Base-by-base conservation (phyloP, 2,113 vertebrate genomes). In the Arothron firmamentum region DNA sequence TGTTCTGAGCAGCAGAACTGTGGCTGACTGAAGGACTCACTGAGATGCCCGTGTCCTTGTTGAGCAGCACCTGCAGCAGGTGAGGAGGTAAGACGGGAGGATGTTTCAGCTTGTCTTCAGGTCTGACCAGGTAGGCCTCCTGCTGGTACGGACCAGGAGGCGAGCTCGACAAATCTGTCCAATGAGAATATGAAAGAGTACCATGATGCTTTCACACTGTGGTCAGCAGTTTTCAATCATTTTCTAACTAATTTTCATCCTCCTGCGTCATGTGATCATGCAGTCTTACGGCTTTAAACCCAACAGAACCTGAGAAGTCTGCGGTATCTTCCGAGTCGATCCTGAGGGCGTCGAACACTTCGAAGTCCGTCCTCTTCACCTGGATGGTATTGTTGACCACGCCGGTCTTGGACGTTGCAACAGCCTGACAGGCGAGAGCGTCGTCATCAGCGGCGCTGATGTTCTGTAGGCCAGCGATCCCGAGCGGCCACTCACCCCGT, bases 341-440 rank as follows among this genome's bases (percentile, higher is more conserved):
- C 90, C 93, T 94, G 84, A 99, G 92, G 51, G 97, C 96, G 72
- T 99, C 96, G 8, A 99, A 98, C 5, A 98, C 97, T 85, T 99
- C 95, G 79, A 98, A 98, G 89, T 99, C 97, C 0, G 94, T 96
- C 71, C 91, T 94, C 85, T 93, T 95, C 89, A 98, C 95, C 79
- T 95, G 92, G 72, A 99, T 95, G 63, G 95, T 45, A 47, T 99
- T 99, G 87, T 98, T 99, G 60, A 99, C 84, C 0, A 94, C 93
- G 52, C 97, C 97, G 2, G 96, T 91, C 82, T 97, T 95, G 72
- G 91, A 94, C 60, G 95, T 97, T 65, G 90, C 83, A 57, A 96
- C 85, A 1, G 95, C 92, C 97, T 99, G 79, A 13, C 43, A 10
- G 47, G n/a, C 1, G 17, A 20, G n/a, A 49, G 6, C 34, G 11